Conservation (phyloP, 2,797 vertebrate genomes). For the Simalia tracyae region DNA sequence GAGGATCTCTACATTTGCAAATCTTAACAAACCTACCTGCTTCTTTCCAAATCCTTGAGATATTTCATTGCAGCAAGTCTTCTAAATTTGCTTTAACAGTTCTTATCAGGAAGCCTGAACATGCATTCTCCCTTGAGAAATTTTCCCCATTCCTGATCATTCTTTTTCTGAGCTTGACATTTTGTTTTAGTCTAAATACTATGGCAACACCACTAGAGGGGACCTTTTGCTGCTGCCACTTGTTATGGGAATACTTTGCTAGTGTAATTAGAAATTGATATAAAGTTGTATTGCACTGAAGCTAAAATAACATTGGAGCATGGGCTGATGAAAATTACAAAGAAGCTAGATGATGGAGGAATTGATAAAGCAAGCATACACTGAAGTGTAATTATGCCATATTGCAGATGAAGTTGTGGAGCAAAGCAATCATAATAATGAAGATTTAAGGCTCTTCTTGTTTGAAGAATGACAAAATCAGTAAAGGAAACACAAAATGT, state of each 20-base stretch:
- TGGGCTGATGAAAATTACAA: background rate
- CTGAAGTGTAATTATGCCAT: background rate
- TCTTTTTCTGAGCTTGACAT: background rate
- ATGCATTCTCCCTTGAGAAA: background rate
- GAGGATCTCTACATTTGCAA: background rate
- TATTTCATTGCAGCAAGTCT: background rate
- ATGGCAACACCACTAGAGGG: too few relatives aligned
- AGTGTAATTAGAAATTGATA: background rate
- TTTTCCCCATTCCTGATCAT: background rate
- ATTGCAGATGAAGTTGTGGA: background rate
- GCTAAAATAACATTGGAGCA: background rate
- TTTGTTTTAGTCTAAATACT: background rate
- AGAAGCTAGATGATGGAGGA: background rate
- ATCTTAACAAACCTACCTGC: background rate
- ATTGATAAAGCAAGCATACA: background rate
- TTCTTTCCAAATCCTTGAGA: background rate
- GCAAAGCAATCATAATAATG: background rate
- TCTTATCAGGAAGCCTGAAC: background rate
- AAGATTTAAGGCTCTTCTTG: background rate
- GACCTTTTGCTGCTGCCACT: background rate
- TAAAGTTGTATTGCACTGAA: background rate
- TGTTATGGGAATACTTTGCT: background rate
- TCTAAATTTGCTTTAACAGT: background rate
- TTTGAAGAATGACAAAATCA: background rate
- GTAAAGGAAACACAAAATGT: background rate